These are phyloP conservation scores for Cenopis cana DNA, from an alignment of 2,888 invertebrate genomes.

Conservation along the genomic window DNA sequence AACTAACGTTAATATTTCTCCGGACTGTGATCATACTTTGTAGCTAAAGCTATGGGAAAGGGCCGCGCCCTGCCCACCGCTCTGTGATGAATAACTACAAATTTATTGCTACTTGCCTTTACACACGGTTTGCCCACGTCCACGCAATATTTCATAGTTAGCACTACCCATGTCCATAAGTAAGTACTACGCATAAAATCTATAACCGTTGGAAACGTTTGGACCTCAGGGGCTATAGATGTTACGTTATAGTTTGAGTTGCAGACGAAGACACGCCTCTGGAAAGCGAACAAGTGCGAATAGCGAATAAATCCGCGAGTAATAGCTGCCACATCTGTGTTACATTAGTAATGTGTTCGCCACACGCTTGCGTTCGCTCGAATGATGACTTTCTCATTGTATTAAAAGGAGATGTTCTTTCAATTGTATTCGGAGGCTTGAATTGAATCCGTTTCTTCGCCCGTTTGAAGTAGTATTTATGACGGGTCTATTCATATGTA, in stretches of 20 bases:
- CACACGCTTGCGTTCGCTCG: constrained; percentile 22
- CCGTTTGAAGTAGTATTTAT: background rate
- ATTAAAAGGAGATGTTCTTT: background rate
- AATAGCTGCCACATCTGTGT: constrained; percentile 41
- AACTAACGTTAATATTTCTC: constrained; percentile 20
- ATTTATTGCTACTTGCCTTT: constrained; percentile 42
- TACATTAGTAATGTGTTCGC: constrained; percentile 29
- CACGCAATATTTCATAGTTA: constrained; percentile 41
- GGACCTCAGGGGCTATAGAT: constrained; percentile 36
- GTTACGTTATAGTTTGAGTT: constrained; percentile 34
- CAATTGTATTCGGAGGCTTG: background rate
- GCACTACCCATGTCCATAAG: constrained; percentile 39
- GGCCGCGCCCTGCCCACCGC: constrained; percentile 23
- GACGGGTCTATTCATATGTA: too few relatives aligned
- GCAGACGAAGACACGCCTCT: constrained; percentile 40
- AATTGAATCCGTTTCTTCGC: background rate
- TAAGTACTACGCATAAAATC: constrained; percentile 39
- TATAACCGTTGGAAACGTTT: constrained; percentile 30
- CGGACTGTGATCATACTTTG: constrained; percentile 35
- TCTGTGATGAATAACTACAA: constrained; percentile 41
- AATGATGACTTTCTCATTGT: constrained; percentile 26
- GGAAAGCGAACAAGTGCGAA: constrained; percentile 37
- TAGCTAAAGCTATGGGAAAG: constrained; percentile 32
- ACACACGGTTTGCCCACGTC: constrained; percentile 42
- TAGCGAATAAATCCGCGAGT: constrained; percentile 37